Conservation (phyloP, 1,140 invertebrate species). For the Trachymyrmex septentrionalis region DNA sequence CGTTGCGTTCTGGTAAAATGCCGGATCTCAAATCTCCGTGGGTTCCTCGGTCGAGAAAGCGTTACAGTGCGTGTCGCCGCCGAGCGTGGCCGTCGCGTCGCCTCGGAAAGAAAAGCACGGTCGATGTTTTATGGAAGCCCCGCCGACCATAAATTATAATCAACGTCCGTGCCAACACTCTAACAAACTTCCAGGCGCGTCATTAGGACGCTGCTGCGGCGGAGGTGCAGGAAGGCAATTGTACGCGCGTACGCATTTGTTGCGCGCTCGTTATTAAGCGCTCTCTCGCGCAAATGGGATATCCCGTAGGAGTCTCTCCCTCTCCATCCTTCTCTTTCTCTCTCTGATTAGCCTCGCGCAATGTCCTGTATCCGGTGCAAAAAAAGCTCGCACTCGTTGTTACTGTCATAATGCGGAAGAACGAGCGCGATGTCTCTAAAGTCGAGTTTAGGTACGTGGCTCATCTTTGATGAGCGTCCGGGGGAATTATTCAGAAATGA, state of each 20-base stretch:
- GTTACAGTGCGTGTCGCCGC: neutral
- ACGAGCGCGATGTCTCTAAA: neutral
- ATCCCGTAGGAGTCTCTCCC: conserved; percentile 34
- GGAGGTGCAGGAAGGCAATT: conserved; percentile 26
- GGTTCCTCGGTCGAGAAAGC: neutral
- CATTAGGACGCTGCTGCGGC: conserved; percentile 73
- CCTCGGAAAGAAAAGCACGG: conserved; percentile 58
- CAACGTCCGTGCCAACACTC: conserved; percentile 79
- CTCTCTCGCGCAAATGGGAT: conserved; percentile 24
- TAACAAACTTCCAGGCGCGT: conserved; percentile 75
- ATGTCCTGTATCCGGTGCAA: conserved; percentile 18
- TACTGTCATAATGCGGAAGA: conserved; percentile 38
- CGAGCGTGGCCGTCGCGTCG: neutral
- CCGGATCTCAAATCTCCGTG: neutral
- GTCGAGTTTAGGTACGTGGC: conserved; percentile 15
- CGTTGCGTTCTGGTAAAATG: neutral
- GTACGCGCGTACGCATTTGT: conserved; percentile 30
- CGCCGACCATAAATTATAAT: conserved; percentile 83
- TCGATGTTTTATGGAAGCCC: conserved; percentile 77
- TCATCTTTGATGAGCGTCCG: neutral
- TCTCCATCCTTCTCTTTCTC: neutral
- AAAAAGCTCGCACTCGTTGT: conserved; percentile 35
- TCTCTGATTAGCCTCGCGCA: conserved; percentile 47
- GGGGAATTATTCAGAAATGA: conserved; percentile 6
- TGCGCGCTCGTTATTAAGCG: conserved; percentile 62